A percentile compares a stretch with the other conserved stretches of the same genome.
phyloP scores from a whole-genome alignment of 2,797 vertebrate species.

The Peromyscus aztecus region DNA sequence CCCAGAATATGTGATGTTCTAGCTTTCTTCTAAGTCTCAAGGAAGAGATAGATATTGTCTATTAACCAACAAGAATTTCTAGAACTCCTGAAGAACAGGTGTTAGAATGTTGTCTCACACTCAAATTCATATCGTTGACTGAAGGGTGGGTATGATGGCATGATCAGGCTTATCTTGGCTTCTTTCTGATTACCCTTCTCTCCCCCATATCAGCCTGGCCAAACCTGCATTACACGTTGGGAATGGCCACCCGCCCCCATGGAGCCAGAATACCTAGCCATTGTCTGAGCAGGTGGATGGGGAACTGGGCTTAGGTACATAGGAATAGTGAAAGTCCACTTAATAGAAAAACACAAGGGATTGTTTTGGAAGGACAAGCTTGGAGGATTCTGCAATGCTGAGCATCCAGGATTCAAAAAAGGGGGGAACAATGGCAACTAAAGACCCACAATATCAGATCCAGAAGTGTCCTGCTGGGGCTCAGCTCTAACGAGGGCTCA shows the following conservation, averaged over 20 bases:
- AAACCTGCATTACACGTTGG: neutral
- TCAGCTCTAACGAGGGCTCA: neutral
- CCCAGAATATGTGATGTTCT: neutral
- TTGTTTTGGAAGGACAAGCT: neutral
- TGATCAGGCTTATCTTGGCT: neutral
- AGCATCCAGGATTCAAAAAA: neutral
- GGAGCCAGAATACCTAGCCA: neutral
- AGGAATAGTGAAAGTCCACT: neutral
- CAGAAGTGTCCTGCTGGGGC: neutral
- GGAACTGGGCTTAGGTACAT: neutral
- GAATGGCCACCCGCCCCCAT: neutral
- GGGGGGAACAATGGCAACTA: neutral
- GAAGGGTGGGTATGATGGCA: too few relatives aligned
- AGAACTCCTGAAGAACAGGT: neutral
- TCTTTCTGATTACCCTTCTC: neutral
- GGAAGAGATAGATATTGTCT: neutral
- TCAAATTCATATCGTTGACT: neutral
- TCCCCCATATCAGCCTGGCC: neutral
- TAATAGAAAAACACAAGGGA: neutral
- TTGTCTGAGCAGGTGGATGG: neutral
- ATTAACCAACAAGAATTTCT: slow-evolving; percentile 34
- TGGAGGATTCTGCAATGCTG: neutral
- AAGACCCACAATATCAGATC: neutral
- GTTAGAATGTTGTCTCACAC: neutral
- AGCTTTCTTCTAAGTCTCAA: neutral